phyloP scores from a whole-genome alignment of 2,113 vertebrate species.

The Melanostigma gelatinosum region DNA sequence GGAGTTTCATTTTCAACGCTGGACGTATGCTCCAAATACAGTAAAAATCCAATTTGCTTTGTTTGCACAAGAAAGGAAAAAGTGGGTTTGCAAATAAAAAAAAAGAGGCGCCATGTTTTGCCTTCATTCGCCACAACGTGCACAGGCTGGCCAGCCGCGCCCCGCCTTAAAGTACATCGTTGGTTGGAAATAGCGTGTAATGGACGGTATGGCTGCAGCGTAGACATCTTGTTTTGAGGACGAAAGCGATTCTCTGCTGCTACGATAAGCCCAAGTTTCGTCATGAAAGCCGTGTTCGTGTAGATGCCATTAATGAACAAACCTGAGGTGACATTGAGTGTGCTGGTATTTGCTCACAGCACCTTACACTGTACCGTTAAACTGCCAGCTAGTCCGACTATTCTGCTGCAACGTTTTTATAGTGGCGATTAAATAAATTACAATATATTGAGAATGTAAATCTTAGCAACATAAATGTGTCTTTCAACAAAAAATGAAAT shows the following conservation, averaged over 20 bases:
- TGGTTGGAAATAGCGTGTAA: neutral
- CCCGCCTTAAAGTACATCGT: neutral
- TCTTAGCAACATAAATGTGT: neutral
- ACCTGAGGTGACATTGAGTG: neutral
- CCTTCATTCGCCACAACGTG: neutral
- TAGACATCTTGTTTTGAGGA: neutral
- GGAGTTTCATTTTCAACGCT: slow-evolving; percentile 10
- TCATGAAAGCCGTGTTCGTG: neutral
- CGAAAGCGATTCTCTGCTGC: neutral
- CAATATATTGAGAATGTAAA: slow-evolving; percentile 6
- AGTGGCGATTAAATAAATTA: neutral
- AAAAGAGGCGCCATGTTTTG: slow-evolving; percentile 4
- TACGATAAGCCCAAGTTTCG: neutral
- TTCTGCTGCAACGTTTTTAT: neutral
- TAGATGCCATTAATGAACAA: neutral
- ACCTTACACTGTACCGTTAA: neutral
- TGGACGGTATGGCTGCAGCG: neutral
- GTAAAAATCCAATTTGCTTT: slow-evolving; percentile 16
- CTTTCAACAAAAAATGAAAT: slow-evolving; percentile 2
- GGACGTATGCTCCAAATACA: neutral
- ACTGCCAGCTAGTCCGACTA: neutral
- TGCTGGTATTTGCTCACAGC: neutral
- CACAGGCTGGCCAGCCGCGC: neutral
- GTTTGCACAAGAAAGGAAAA: slow-evolving; percentile 24
- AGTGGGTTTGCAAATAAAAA: slow-evolving; percentile 10